A percentile compares a stretch with the other conserved stretches of the same genome.
These are phyloP conservation scores for Manduca sexta DNA, from an alignment of 1,140 invertebrate genomes.

Conservation along the genomic window DNA sequence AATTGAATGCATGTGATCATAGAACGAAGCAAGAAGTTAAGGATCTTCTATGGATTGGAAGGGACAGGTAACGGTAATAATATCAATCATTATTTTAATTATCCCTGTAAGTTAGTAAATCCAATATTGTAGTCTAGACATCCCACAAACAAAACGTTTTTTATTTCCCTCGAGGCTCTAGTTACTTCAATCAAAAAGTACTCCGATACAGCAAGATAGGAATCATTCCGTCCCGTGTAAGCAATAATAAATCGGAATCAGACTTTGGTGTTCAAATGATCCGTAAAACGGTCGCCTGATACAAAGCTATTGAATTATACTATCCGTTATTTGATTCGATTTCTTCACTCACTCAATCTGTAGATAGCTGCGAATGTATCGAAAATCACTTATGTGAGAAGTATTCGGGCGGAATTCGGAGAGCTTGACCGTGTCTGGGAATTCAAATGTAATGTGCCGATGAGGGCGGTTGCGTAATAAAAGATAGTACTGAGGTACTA, in stretches of 20 bases:
- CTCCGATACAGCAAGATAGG: not conserved
- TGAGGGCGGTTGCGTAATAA: not conserved
- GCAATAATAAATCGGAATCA: constrained; percentile 4
- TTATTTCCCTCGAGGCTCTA: too few species aligned
- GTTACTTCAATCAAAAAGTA: not conserved
- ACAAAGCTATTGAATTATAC: constrained; percentile 26
- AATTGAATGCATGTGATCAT: too few species aligned
- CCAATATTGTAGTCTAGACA: too few species aligned
- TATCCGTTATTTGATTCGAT: constrained; percentile 28
- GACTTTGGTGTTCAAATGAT: constrained; percentile 27
- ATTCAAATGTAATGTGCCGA: too few species aligned
- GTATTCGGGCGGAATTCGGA: not conserved
- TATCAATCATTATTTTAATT: too few species aligned
- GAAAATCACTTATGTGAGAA: constrained; percentile 15
- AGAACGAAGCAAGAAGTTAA: too few species aligned
- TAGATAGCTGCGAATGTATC: constrained; percentile 14
- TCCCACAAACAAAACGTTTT: too few species aligned
- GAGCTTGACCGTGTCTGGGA: not conserved
- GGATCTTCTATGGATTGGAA: too few species aligned
- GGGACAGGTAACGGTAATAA: too few species aligned
- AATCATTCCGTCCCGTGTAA: constrained; percentile 2
- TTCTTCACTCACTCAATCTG: constrained; percentile 12
- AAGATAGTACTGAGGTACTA: not conserved
- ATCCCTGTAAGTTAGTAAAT: too few species aligned
- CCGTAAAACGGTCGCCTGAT: constrained; percentile 37